Conservation (phyloP, 2,113 vertebrate genomes). For the Apistogramma diplotaenia region DNA sequence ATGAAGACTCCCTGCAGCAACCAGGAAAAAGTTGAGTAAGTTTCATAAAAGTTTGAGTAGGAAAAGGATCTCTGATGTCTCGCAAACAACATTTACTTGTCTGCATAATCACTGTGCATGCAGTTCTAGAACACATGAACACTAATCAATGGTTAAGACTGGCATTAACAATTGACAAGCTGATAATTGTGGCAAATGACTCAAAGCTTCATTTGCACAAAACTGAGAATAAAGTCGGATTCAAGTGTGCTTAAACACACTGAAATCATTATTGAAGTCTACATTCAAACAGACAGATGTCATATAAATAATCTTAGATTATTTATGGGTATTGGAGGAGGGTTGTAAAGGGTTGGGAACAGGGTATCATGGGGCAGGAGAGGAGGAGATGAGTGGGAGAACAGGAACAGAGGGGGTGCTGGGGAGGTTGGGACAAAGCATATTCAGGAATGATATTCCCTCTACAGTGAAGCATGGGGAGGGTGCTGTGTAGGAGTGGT, state of each 20-base stretch:
- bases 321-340: slow-evolving; percentile 60
- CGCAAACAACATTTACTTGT: not conserved
- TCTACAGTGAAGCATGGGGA: slow-evolving; percentile 48
- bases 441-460: slow-evolving; percentile 63
- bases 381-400: slow-evolving; percentile 18
- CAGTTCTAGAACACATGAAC: not conserved
- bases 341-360: slow-evolving; percentile 14
- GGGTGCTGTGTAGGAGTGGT: slow-evolving; percentile 6
- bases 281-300: slow-evolving; percentile 21
- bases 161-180: not conserved
- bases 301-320: slow-evolving; percentile 73
- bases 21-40: slow-evolving; percentile 53
- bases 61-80: not conserved
- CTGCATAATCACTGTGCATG: slow-evolving; percentile 11
- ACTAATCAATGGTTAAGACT: slow-evolving; percentile 8
- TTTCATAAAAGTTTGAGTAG: not conserved
- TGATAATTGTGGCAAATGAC: slow-evolving; percentile 17
- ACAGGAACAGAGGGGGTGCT: slow-evolving; percentile 45
- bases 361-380: slow-evolving; percentile 30
- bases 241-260: slow-evolving; percentile 48
- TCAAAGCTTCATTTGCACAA: slow-evolving; percentile 30
- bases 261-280: slow-evolving; percentile 41
- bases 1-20: slow-evolving; percentile 92
- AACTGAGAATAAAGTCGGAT: slow-evolving; percentile 28
- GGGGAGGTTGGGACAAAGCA: slow-evolving; percentile 51